Base-by-base conservation (phyloP, 2,888 invertebrate genomes). In the Rhamphomyia laevipes region DNA sequence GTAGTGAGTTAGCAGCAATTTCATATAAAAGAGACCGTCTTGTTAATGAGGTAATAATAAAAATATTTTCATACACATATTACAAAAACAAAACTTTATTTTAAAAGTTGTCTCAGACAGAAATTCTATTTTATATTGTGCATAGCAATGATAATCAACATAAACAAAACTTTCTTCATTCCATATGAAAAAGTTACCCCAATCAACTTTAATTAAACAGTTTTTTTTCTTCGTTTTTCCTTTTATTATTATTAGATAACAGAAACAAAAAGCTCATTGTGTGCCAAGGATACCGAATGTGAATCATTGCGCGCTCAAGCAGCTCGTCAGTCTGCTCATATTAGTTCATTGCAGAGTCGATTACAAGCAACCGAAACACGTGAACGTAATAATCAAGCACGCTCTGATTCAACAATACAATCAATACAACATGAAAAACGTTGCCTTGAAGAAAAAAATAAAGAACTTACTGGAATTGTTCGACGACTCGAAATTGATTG, bases 11-110 rank as follows among this genome's bases (percentile, higher is more conserved):
- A 57, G 90, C 90, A 16, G 89, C 82, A 3, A 72, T 88, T 44
- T 86, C 86, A 62, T 90, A 87, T 66, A 89, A 89, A 70, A 76
- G 86, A 53, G 89, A 90, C 64, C 81, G 87, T 51, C 74, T 90
- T 18, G 73, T 80, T 53, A 77, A 78, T 46, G 89, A 90, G 76
- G 82, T 88, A 67, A 75, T 27, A 27, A 21, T 21, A 21, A 21
- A 21, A 21, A 21, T 3, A 21, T 4, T 4, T 21, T 6, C 21
- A 6, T 21, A 21, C 6, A 21, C n/a, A n/a, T n/a, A n/a, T n/a
- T n/a, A n/a, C 12, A n/a, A 15, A n/a, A 4, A 43, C 11, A 7
- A 31, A 47, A 47, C n/a, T 27, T 12, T 12, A 43, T 40, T 3
- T 4, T 42, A 16, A 33, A 42, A 47, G 41, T 23, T 48, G 11